Conservation (phyloP, 2,888 invertebrate species). For the Yponomeuta plumbellus region DNA sequence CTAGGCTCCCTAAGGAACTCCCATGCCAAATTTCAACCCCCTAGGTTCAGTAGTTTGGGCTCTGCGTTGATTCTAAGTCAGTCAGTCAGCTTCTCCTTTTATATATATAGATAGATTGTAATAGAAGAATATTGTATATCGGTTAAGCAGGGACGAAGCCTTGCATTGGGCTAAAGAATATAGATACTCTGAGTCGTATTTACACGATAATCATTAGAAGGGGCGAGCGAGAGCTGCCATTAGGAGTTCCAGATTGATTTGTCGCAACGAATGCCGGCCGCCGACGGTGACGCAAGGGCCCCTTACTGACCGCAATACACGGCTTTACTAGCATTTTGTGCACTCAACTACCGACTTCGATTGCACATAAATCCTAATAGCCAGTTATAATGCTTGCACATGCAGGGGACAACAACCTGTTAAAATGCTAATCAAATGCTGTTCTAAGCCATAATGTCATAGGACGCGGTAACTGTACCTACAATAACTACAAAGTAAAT, state of each 20-base stretch:
- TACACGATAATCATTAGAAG: constrained; percentile 25
- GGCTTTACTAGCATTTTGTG: constrained; percentile 29
- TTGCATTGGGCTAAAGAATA: no score
- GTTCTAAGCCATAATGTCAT: constrained; percentile 4
- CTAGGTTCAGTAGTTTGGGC: no score
- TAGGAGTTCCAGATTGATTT: constrained; percentile 60
- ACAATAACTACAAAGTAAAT: constrained; percentile 5
- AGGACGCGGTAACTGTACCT: constrained; percentile 9
- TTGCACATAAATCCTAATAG: constrained; percentile 27
- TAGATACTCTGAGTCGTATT: neutral
- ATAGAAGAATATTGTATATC: no score
- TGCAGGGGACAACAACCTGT: constrained; percentile 2
- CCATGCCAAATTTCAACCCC: no score
- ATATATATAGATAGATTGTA: no score
- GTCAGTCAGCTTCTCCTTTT: no score
- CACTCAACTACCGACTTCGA: constrained; percentile 41
- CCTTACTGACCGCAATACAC: constrained; percentile 55
- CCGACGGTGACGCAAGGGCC: constrained; percentile 44
- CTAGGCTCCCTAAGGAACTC: no score
- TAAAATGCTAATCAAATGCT: constrained; percentile 11
- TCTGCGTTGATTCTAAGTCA: no score
- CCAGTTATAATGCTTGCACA: constrained; percentile 13
- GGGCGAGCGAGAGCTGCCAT: constrained; percentile 38
- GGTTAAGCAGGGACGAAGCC: no score
- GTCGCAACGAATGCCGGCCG: constrained; percentile 47